phyloP scores from a whole-genome alignment of 2,888 invertebrate species.

The Amphimallon solstitiale region DNA sequence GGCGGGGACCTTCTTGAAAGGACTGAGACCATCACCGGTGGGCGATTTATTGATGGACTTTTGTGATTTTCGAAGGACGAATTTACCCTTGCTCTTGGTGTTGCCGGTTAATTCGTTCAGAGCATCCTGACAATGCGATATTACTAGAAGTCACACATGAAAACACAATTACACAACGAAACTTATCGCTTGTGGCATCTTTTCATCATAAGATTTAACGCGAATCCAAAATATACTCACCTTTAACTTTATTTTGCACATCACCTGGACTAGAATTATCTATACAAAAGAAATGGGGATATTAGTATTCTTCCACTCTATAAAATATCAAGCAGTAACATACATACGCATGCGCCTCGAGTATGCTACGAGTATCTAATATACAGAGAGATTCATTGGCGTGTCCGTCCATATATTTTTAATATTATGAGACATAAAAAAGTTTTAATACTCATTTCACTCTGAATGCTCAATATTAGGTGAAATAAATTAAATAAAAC shows the following conservation, averaged over 20 bases:
- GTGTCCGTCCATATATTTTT: no score
- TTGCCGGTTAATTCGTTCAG: conserved; percentile 55
- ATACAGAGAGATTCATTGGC: no score
- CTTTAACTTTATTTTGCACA: conserved; percentile 60
- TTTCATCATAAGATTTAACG: conserved; percentile 16
- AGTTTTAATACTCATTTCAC: no score
- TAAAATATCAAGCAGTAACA: background rate
- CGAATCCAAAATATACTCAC: conserved; percentile 53
- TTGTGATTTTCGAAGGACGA: conserved; percentile 48
- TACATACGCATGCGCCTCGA: conserved; percentile 10
- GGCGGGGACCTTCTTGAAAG: conserved; percentile 49
- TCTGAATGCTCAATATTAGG: no score
- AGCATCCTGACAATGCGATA: conserved; percentile 61
- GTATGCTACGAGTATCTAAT: no score
- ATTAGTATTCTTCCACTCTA: conserved; percentile 8
- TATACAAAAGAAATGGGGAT: conserved; percentile 41
- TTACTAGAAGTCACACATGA: conserved; percentile 56
- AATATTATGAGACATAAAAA: no score
- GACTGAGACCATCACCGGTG: conserved; percentile 47
- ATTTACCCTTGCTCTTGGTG: conserved; percentile 53
- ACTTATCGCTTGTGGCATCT: background rate
- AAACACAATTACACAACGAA: conserved; percentile 24
- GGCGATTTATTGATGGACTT: conserved; percentile 39
- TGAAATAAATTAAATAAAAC: no score
- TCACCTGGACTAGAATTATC: conserved; percentile 54